Conservation (phyloP, 1,140 invertebrate genomes). For the Lordiphosa clarofinis region DNA sequence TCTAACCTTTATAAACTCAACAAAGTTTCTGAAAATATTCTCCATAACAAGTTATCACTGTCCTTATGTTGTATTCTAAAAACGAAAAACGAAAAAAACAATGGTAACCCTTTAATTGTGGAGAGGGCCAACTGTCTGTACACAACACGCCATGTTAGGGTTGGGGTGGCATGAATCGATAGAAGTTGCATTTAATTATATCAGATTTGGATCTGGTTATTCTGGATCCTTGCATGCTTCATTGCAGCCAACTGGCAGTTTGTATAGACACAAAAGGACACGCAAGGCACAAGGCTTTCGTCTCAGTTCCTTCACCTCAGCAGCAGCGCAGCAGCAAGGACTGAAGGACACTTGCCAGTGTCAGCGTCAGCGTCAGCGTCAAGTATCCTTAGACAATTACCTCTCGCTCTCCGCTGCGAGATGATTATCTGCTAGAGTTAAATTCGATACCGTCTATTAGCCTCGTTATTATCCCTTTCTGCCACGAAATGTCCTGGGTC, state of each 20-base stretch:
- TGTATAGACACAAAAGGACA: constrained; percentile 31
- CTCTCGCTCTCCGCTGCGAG: constrained; percentile 16
- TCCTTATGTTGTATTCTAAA: too few relatives aligned
- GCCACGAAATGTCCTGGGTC: constrained; percentile 7
- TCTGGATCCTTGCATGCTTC: constrained; percentile 38
- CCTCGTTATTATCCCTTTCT: constrained; percentile 76
- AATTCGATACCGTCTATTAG: constrained; percentile 79
- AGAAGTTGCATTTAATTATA: constrained; percentile 65
- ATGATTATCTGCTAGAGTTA: constrained; percentile 79
- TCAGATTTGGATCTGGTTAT: constrained; percentile 40
- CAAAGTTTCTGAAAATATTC: too few relatives aligned
- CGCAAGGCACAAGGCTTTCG: constrained; percentile 21
- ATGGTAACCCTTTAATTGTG: constrained; percentile 33
- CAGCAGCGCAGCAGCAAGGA: constrained; percentile 3
- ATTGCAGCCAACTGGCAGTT: constrained; percentile 50
- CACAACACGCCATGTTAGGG: constrained; percentile 2
- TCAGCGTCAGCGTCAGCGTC: constrained; percentile 38
- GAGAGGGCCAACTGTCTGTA: constrained; percentile 17
- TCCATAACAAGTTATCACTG: too few relatives aligned
- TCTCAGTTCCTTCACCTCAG: constrained; percentile 53
- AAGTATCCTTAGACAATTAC: constrained; percentile 70
- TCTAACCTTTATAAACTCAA: too few relatives aligned
- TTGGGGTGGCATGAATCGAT: constrained; percentile 27
- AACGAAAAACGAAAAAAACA: too few relatives aligned
- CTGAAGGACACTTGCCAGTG: constrained; percentile 52